Conservation (phyloP, 2,113 vertebrate genomes). For the Lepisosteus osseus region DNA sequence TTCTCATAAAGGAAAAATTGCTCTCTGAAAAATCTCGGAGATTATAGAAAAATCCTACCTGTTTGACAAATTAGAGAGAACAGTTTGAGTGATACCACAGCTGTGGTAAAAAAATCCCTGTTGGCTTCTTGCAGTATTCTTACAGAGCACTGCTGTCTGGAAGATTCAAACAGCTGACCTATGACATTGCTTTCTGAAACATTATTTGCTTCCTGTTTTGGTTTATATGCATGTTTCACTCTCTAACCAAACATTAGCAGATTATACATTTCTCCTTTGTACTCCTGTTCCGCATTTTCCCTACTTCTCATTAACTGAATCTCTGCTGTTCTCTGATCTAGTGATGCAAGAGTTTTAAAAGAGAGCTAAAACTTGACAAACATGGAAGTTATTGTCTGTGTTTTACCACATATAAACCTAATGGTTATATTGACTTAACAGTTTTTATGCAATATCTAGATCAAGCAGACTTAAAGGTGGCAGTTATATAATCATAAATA, state of each 20-base stretch:
- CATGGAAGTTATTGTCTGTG: conserved; percentile 9
- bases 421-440: conserved; percentile 13
- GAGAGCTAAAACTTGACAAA: not conserved
- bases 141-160: no score
- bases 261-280: not conserved
- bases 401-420: not conserved
- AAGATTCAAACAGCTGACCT: no score
- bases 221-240: not conserved
- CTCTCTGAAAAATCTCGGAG: no score
- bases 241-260: not conserved
- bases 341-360: not conserved
- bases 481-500: no score
- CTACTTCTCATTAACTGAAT: not conserved
- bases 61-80: no score
- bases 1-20: no score
- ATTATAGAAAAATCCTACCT: no score
- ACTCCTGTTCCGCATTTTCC: not conserved
- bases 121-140: no score
- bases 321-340: not conserved
- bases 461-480: no score
- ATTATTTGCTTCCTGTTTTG: not conserved
- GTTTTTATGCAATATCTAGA: not conserved
- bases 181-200: no score
- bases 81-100: no score
- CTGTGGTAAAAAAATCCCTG: no score